Evolutionary conservation across 2,113 vertebrate genomes (phyloP).

Genomic region (Gymnorhina tibicen): DNA sequence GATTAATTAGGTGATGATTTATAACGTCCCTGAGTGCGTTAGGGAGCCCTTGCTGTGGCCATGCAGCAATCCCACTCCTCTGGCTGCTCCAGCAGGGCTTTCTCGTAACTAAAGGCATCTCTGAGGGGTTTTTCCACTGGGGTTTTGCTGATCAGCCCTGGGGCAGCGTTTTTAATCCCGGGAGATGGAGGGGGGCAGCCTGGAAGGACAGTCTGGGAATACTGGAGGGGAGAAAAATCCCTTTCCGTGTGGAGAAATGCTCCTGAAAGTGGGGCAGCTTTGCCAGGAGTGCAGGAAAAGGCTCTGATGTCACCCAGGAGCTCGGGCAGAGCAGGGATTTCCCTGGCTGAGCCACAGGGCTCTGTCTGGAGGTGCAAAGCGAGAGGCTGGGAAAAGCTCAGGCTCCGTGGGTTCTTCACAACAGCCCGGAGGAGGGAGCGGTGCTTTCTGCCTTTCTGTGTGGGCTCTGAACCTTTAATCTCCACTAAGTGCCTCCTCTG

Average conservation of each 20-base stretch:
- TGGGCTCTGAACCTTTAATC: background rate
- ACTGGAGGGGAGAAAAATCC: background rate
- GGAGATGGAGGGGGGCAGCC: background rate
- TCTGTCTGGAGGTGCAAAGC: background rate
- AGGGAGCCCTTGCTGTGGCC: background rate
- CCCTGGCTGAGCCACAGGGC: background rate
- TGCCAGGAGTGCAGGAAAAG: background rate
- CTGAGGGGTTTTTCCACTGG: background rate
- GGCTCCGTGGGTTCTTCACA: fast-evolving
- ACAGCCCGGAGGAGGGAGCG: fast-evolving
- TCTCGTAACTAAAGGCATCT: fast-evolving
- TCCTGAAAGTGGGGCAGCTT: background rate
- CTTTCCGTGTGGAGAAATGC: background rate
- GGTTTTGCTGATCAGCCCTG: background rate
- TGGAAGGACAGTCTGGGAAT: background rate
- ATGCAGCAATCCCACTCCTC: background rate
- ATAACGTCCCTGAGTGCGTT: background rate
- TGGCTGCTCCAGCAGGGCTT: background rate
- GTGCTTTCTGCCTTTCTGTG: background rate
- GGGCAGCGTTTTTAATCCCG: fast-evolving
- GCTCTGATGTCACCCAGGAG: background rate
- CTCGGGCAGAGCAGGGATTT: background rate
- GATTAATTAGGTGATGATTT: background rate
- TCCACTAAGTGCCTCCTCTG: background rate
- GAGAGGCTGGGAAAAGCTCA: background rate